Evolutionary conservation across 2,797 vertebrate species (phyloP), one percentile per base, ranked within the genome.

Genomic region (Sphenopsis melanotis): DNA sequence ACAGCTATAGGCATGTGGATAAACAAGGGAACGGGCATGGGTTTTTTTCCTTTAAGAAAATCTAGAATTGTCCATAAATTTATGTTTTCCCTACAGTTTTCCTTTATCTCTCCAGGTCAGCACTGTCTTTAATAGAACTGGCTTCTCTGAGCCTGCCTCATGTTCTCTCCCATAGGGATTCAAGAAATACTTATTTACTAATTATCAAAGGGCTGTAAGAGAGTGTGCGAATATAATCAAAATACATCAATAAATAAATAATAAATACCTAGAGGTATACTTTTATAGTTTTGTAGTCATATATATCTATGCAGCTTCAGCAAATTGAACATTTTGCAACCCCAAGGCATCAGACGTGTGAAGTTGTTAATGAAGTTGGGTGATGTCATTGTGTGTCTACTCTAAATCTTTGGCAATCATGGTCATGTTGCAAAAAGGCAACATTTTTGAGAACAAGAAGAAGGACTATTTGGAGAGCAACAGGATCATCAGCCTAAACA

Each of bases 301-400:
- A 46, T 24, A 36, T 6, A 29, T 29, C 12, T 41, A 27, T 0
- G 1, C 5, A 65, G 9, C 11, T 61, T 53, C 66, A 77, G 32
- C 3, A 77, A 65, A 64, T 1, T 23, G 9, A 68, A 36, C 9
- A 22, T 42, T 42, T 4, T 30, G 10, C 12, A 56, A 7, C 13
- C 1, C 3, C 6, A 9, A 19, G 10, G 18, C 12, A 63, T 63
- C 44, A 75, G 29, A 37, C 3, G 1, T 27, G 15, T 29, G 9
- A 64, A 64, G 11, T 1, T 37, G 5, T 8, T 55, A 20, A 71
- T 17, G 17, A 57, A 29, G 23, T 1, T 2, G 1, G 9, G 3
- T 59, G 27, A 64, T 34, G 10, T 41, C 18, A 20, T 18, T 19
- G 3, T 44, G 10, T 44, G 6, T 34, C 23, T 76, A 19, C 26